Percentiles rank a stretch among this genome's conserved stretches.
phyloP scores from a whole-genome alignment of 2,888 invertebrate genomes.

The Alcis repandata region DNA sequence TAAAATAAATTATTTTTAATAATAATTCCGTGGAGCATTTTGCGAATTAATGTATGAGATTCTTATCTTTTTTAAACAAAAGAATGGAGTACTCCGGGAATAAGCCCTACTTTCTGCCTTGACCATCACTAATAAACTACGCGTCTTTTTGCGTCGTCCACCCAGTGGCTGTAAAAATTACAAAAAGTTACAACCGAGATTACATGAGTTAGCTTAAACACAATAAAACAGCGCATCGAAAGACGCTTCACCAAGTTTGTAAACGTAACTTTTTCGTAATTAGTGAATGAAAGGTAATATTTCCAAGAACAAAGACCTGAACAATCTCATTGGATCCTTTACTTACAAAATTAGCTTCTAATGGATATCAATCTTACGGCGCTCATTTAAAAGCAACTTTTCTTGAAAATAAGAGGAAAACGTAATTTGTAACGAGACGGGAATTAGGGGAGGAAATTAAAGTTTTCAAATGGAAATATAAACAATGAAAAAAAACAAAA shows the following conservation, averaged over 20 bases:
- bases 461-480: constrained; percentile 63
- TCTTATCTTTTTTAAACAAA: no score
- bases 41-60: no score
- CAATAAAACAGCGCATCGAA: background rate
- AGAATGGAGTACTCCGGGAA: no score
- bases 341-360: constrained; percentile 66
- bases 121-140: no score
- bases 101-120: no score
- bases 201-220: no score
- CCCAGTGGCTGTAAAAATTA: no score
- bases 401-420: constrained; percentile 58
- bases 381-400: constrained; percentile 68
- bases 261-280: constrained; percentile 10
- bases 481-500: constrained; percentile 54
- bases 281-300: constrained; percentile 39
- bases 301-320: constrained; percentile 23
- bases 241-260: background rate
- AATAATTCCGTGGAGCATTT: no score
- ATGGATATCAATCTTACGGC: constrained; percentile 75
- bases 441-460: constrained; percentile 68
- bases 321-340: constrained; percentile 32
- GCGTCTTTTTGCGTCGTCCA: no score
- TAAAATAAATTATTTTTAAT: no score
- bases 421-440: constrained; percentile 72
- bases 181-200: no score